These are phyloP conservation scores for Nebria salina DNA, from an alignment of 2,888 invertebrate species.

Conservation along the genomic window DNA sequence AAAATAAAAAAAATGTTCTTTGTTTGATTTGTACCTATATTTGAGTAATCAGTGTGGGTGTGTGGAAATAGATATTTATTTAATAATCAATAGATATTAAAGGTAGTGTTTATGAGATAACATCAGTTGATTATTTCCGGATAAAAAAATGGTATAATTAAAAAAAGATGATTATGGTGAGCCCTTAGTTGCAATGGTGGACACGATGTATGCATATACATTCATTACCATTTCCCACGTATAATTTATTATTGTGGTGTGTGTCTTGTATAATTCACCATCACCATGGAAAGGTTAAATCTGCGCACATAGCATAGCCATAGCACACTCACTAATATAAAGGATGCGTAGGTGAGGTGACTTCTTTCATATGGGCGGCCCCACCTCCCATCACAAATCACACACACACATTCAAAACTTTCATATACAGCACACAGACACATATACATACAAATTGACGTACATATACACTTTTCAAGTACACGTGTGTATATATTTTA, in stretches of 20 bases:
- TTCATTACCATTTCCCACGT: neutral
- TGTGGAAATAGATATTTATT: neutral
- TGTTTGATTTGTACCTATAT: neutral
- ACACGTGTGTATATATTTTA: neutral
- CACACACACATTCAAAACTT: neutral
- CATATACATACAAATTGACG: neutral
- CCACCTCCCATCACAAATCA: slow-evolving; percentile 36
- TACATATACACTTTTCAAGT: neutral
- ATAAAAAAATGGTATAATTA: neutral
- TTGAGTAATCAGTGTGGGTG: neutral
- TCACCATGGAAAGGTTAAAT: slow-evolving; percentile 5
- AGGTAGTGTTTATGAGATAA: neutral
- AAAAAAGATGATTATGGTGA: neutral
- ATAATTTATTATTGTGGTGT: neutral
- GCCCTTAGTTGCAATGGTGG: neutral
- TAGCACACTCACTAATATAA: slow-evolving; percentile 8
- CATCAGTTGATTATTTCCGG: neutral
- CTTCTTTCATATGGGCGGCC: slow-evolving; percentile 19
- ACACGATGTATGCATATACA: neutral
- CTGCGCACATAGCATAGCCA: slow-evolving; percentile 2
- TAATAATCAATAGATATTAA: neutral
- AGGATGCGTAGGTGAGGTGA: slow-evolving; percentile 22
- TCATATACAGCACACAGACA: neutral
- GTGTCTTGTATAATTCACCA: neutral
- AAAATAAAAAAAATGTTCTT: too few species aligned